Percentiles rank a stretch among this genome's conserved stretches.
Evolutionary conservation across 1,140 invertebrate genomes (phyloP).

Genomic region (Hyphantria cunea): DNA sequence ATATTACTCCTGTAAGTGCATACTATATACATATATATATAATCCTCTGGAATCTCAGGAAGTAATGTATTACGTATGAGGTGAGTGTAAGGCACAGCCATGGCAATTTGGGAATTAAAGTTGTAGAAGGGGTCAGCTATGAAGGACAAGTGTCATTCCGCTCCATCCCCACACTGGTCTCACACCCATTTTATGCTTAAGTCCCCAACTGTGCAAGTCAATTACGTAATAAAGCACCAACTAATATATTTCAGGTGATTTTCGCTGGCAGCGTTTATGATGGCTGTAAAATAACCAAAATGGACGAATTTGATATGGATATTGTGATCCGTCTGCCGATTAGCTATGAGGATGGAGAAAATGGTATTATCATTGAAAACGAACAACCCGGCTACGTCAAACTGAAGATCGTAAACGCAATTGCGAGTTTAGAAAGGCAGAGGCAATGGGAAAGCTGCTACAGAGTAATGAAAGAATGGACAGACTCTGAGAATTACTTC

Average conservation of each 20-base stretch:
- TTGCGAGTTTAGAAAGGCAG: slow-evolving; percentile 62
- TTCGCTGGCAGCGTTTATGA: slow-evolving; percentile 82
- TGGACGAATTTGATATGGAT: slow-evolving; percentile 83
- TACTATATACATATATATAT: too few species aligned
- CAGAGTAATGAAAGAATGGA: slow-evolving; percentile 60
- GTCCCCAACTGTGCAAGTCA: too few species aligned
- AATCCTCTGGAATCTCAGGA: too few species aligned
- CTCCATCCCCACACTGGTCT: too few species aligned
- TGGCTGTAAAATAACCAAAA: slow-evolving; percentile 74
- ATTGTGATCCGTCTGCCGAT: slow-evolving; percentile 76
- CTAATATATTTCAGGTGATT: slow-evolving; percentile 45
- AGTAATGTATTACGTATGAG: too few species aligned
- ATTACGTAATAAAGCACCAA: too few species aligned
- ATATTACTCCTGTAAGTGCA: too few species aligned
- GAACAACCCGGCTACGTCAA: slow-evolving; percentile 57
- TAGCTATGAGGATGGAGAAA: slow-evolving; percentile 49
- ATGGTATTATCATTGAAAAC: slow-evolving; percentile 60
- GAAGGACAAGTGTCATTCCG: too few species aligned
- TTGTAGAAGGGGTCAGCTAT: too few species aligned
- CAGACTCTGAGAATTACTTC: slow-evolving; percentile 60
- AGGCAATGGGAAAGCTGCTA: slow-evolving; percentile 61
- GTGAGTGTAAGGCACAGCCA: too few species aligned
- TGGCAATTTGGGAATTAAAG: too few species aligned
- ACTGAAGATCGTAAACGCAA: slow-evolving; percentile 52
- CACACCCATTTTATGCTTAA: too few species aligned